These are phyloP conservation scores for Hemicrepidius hirtus DNA, from an alignment of 2,888 invertebrate species.

Conservation along the genomic window DNA sequence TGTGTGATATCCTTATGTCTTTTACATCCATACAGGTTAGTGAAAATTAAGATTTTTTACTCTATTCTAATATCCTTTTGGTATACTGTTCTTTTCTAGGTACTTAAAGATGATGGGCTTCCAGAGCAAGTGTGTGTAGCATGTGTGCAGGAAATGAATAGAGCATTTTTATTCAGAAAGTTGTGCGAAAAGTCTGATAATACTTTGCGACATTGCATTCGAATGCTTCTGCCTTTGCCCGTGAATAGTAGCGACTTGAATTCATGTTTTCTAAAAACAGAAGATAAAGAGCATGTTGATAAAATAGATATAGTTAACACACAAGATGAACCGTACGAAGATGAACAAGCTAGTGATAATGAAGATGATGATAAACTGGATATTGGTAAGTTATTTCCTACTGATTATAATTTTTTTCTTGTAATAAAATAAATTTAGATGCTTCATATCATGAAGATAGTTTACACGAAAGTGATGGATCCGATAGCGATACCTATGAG, in stretches of 20 bases:
- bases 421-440: background rate
- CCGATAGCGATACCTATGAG: constrained; percentile 17
- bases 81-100: constrained; percentile 58
- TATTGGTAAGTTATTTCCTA: constrained; percentile 7
- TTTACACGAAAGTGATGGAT: constrained; percentile 21
- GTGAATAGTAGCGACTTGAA: background rate
- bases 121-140: constrained; percentile 65
- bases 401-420: background rate
- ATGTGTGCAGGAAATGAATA: constrained; percentile 62
- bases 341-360: background rate
- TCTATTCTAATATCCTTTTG: constrained; percentile 45
- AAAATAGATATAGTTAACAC: background rate
- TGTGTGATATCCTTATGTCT: constrained; percentile 60
- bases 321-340: background rate
- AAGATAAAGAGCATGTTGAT: background rate
- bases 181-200: constrained; percentile 65
- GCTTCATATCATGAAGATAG: background rate
- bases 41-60: constrained; percentile 5
- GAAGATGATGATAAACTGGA: constrained; percentile 6
- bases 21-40: constrained; percentile 61
- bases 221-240: constrained; percentile 33
- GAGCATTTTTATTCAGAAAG: constrained; percentile 63
- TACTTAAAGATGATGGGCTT: constrained; percentile 63
- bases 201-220: constrained; percentile 54
- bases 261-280: constrained; percentile 9